These are phyloP conservation scores for Steromphala cineraria DNA, from an alignment of 2,888 invertebrate species.

Conservation along the genomic window DNA sequence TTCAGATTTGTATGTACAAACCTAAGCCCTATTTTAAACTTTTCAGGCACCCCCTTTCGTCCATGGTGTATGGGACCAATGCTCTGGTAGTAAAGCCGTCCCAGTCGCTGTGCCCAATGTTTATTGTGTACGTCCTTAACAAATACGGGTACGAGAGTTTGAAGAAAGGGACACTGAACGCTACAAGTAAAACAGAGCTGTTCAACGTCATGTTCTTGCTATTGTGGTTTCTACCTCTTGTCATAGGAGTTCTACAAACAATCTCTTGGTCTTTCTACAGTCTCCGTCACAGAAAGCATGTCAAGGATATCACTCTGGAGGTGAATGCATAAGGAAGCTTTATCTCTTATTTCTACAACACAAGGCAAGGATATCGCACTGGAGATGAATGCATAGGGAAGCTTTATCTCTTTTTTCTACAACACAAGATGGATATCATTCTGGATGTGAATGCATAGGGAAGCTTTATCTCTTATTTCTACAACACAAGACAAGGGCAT, in stretches of 20 bases:
- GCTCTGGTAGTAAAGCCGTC: slow-evolving; percentile 73
- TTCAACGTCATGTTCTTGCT: slow-evolving; percentile 60
- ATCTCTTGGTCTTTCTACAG: slow-evolving; percentile 62
- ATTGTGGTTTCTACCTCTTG: slow-evolving; percentile 55
- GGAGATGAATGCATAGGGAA: no score
- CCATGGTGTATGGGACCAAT: slow-evolving; percentile 72
- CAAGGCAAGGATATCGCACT: no score
- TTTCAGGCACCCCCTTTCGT: slow-evolving; percentile 71
- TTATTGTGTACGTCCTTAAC: slow-evolving; percentile 68
- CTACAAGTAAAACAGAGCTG: slow-evolving; percentile 32
- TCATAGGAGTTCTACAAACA: slow-evolving; percentile 59
- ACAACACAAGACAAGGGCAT: no score
- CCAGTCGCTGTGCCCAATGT: slow-evolving; percentile 71
- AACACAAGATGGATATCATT: no score
- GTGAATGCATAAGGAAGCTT: no score
- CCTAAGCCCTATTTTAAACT: background rate
- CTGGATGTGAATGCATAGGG: no score
- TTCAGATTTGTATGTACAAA: no score
- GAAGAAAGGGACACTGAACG: slow-evolving; percentile 35
- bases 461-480: no score
- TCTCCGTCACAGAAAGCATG: slow-evolving; percentile 33
- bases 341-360: no score
- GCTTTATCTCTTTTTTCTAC: no score
- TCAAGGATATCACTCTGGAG: slow-evolving; percentile 13
- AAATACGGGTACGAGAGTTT: slow-evolving; percentile 62